Conservation (phyloP, 2,113 vertebrate species). For the Furnarius figulus region DNA sequence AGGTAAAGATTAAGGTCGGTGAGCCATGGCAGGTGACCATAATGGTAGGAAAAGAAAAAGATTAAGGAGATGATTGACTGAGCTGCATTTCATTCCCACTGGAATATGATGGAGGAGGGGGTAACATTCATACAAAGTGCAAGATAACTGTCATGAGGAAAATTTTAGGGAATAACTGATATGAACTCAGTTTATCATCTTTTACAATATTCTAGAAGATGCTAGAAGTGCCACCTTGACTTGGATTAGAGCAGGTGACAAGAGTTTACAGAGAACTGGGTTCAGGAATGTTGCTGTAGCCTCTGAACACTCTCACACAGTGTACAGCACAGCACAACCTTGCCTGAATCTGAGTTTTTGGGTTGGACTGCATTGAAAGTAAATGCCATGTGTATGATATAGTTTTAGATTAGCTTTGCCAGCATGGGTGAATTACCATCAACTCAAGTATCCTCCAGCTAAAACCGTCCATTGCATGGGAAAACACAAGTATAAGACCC, state of each 20-base stretch:
- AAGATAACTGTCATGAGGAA: not conserved
- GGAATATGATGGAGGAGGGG: not conserved
- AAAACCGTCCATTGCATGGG: not conserved
- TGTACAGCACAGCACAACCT: not conserved
- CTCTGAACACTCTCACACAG: accelerated
- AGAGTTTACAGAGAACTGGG: not conserved
- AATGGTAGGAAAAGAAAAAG: not conserved
- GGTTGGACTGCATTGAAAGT: not conserved
- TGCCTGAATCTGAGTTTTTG: not conserved
- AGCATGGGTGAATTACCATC: not conserved
- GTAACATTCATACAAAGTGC: not conserved
- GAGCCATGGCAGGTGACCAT: not conserved
- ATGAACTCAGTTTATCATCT: not conserved
- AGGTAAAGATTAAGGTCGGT: not conserved
- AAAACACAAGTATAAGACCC: not conserved
- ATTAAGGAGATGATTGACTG: not conserved
- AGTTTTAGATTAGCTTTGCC: not conserved
- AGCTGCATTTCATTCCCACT: not conserved
- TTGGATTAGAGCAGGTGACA: not conserved
- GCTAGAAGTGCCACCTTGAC: not conserved
- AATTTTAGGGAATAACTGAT: not conserved
- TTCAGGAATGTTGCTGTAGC: not conserved
- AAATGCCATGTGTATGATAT: not conserved
- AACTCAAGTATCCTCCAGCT: not conserved
- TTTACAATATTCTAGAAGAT: not conserved